phyloP scores from a whole-genome alignment of 2,797 vertebrate genomes.

The Anguilla obscura region DNA sequence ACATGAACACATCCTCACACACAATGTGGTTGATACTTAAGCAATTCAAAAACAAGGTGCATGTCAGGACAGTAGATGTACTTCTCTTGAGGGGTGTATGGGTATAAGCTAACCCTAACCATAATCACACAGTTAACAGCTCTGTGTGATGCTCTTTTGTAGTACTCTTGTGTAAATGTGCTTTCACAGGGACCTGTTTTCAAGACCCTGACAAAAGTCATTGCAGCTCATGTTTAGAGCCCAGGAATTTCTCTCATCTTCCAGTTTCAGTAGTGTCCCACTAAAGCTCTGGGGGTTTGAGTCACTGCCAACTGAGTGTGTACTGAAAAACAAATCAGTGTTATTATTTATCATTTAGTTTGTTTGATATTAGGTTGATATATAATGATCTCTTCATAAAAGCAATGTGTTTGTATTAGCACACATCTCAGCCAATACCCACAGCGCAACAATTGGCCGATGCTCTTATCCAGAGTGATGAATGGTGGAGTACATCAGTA shows the following conservation, averaged over 20 bases:
- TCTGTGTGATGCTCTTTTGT: not conserved
- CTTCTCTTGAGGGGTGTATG: not conserved
- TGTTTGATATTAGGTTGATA: not conserved
- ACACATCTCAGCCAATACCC: not conserved
- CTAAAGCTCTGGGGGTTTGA: not conserved
- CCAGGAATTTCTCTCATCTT: slow-evolving; percentile 7
- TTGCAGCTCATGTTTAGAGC: not conserved
- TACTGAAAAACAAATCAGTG: not conserved
- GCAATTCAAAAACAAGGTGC: slow-evolving; percentile 6
- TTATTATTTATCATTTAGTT: not conserved
- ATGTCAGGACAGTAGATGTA: not conserved
- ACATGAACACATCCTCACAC: not conserved
- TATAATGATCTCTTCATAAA: not conserved
- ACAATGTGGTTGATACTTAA: not conserved
- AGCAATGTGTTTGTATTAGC: not conserved
- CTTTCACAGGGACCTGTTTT: slow-evolving; percentile 1
- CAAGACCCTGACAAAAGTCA: slow-evolving; percentile 13
- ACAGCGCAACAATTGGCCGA: not conserved
- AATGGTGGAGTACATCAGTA: not conserved
- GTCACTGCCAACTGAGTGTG: not conserved
- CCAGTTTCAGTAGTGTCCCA: not conserved
- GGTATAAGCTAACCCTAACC: not conserved
- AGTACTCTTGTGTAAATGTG: not conserved
- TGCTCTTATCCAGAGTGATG: not conserved
- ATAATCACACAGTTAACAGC: slow-evolving; percentile 12